Conservation (phyloP, 2,113 vertebrate genomes). For the Aspiorhynchus laticeps region DNA sequence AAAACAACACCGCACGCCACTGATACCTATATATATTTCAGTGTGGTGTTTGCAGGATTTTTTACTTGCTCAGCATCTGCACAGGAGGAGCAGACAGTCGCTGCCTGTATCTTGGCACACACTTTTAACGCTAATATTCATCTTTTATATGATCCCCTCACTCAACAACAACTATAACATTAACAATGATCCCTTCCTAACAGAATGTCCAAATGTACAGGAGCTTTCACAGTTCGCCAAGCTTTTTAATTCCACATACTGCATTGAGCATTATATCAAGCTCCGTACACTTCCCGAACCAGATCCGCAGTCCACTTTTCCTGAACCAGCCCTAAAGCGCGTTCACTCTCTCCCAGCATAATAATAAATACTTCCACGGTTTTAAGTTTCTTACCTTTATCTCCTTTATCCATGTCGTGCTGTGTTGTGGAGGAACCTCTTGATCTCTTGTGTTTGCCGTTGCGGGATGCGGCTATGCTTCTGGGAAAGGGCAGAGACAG, state of each 20-base stretch:
- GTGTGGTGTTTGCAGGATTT: background rate
- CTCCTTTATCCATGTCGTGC: slow-evolving; percentile 58
- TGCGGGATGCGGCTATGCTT: slow-evolving; percentile 34
- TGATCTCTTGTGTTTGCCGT: slow-evolving; percentile 17
- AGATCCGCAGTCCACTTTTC: slow-evolving; percentile 27
- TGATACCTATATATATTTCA: too few species aligned
- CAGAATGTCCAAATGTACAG: background rate
- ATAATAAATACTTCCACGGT: background rate
- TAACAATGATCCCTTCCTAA: background rate
- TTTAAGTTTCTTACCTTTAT: slow-evolving; percentile 53
- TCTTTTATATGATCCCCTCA: background rate
- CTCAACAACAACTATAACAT: background rate
- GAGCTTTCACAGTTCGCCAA: background rate
- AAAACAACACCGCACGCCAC: too few species aligned
- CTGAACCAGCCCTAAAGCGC: background rate
- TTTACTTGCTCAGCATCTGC: slow-evolving; percentile 17
- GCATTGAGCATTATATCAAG: slow-evolving; percentile 45
- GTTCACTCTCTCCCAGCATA: slow-evolving; percentile 34
- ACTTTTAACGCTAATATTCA: background rate
- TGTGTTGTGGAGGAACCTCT: slow-evolving; percentile 12
- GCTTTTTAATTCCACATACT: slow-evolving; percentile 41
- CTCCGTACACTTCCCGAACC: background rate
- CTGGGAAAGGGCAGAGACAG: slow-evolving; percentile 22
- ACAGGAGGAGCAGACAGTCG: background rate
- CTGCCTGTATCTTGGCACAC: slow-evolving; percentile 3